Conservation (phyloP, 2,888 invertebrate genomes). For the Ceramica pisi region DNA sequence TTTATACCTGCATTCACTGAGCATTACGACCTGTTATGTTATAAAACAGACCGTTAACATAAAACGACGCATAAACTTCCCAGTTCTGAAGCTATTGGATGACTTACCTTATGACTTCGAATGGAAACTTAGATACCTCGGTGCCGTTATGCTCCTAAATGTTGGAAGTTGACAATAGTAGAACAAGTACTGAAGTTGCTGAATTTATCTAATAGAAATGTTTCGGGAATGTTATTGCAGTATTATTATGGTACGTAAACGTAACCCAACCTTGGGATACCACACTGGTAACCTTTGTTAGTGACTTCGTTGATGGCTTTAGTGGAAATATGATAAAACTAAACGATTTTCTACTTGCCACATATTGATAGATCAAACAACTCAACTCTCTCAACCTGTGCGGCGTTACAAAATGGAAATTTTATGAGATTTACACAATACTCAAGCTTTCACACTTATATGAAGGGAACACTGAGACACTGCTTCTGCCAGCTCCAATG, state of each 20-base stretch:
- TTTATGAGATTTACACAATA: not conserved
- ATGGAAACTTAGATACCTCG: constrained; percentile 50
- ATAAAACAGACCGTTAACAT: constrained; percentile 59
- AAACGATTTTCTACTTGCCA: not conserved
- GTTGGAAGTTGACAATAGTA: constrained; percentile 51
- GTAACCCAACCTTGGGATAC: not conserved
- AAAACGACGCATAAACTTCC: constrained; percentile 57
- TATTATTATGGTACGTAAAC: not conserved
- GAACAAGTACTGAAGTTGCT: constrained; percentile 28
- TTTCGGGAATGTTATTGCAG: constrained; percentile 6
- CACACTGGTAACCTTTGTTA: too few species aligned
- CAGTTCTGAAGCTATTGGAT: constrained; percentile 37
- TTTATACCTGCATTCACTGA: constrained; percentile 49
- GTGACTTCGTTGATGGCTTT: too few species aligned
- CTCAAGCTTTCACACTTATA: not conserved
- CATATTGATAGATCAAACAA: not conserved
- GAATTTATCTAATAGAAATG: constrained; percentile 35
- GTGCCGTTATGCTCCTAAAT: constrained; percentile 40
- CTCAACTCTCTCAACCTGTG: not conserved
- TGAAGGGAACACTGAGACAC: not conserved
- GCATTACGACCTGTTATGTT: constrained; percentile 49
- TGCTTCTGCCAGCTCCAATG: not conserved
- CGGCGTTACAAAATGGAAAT: not conserved
- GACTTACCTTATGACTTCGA: constrained; percentile 50
- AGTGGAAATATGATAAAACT: too few species aligned